Evolutionary conservation across 2,797 vertebrate genomes (phyloP).

Genomic region (Eulemur albifrons): DNA sequence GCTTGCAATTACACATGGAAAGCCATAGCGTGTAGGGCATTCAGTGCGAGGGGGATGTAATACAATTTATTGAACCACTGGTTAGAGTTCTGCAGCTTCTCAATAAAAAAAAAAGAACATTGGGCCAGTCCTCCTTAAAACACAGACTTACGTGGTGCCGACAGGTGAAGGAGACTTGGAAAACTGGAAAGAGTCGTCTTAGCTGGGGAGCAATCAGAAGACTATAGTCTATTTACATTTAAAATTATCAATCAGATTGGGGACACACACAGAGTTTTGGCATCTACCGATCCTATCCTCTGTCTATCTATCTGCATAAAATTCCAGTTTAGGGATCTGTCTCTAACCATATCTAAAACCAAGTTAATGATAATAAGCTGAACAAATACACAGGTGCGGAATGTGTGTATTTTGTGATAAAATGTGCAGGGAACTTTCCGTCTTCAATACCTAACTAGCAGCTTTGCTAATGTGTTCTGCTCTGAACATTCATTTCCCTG

Average conservation of each 20-base stretch:
- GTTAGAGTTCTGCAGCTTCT: constrained; percentile 87
- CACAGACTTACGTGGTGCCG: constrained; percentile 75
- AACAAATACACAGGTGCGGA: background rate
- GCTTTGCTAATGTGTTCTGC: background rate
- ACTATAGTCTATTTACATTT: constrained; percentile 53
- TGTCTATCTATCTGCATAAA: background rate
- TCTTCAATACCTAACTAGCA: background rate
- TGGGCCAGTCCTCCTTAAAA: constrained; percentile 81
- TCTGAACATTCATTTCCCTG: constrained; percentile 2
- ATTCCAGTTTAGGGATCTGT: constrained; percentile 49
- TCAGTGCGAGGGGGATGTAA: constrained; percentile 84
- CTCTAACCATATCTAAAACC: constrained; percentile 1
- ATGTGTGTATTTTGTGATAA: background rate
- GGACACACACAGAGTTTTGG: background rate
- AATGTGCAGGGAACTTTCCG: background rate
- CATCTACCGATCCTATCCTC: background rate
- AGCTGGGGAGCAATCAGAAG: constrained; percentile 68
- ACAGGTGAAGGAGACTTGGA: constrained; percentile 76
- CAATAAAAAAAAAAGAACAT: constrained; percentile 78
- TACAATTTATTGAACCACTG: constrained; percentile 86
- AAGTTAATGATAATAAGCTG: background rate
- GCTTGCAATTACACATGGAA: constrained; percentile 90
- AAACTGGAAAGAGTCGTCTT: constrained; percentile 72
- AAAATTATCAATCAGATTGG: background rate
- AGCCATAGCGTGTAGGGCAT: constrained; percentile 86